Evolutionary conservation across 2,888 invertebrate species (phyloP), one percentile per base, ranked within the genome.

Genomic region (Pyrochroa serraticornis): DNA sequence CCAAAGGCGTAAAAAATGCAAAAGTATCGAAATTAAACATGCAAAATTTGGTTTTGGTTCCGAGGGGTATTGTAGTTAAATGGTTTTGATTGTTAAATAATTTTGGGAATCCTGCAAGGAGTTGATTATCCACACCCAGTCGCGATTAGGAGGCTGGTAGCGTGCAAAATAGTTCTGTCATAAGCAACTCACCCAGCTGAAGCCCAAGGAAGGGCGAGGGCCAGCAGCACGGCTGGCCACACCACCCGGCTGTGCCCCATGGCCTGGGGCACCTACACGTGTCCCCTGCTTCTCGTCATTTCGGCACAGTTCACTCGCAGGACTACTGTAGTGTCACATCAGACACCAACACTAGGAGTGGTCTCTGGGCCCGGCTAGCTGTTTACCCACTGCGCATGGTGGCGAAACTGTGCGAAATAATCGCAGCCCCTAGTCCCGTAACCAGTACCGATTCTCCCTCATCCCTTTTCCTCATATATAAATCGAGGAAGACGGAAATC

Each of bases 191-290:
- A 82, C 82, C 80, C 82, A 75, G 82, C 80, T 70, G 76, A 78
- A 71, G 79, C 78, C 76, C 73, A 75, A 61, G 71, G 71, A 53
- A 77, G 70, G 78, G 83, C 82, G 77, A 86, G 82, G 81, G 83
- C 83, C 81, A 85, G 82, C 78, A 71, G 70, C 70, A 62, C 69
- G 70, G 70, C 82, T 77, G 79, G 79, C 82, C 70, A 84, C 81
- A 82, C 84, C 75, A 77, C 74, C 76, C 83, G 81, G 84, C 84
- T 75, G 75, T 73, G 75, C 77, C 77, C 77, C 78, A 77, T 77
- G 67, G 67, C 71, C 77, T 75, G 77, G 79, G 77, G 79, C 77
- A 75, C 76, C 78, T 79, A 79, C 78, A 80, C 81, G 79, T 79
- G 80, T 77, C 77, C 79, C 77, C 76, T 77, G 74, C 72, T 75